Base-by-base conservation (phyloP, 2,113 vertebrate genomes). In the Xyrauchen texanus region DNA sequence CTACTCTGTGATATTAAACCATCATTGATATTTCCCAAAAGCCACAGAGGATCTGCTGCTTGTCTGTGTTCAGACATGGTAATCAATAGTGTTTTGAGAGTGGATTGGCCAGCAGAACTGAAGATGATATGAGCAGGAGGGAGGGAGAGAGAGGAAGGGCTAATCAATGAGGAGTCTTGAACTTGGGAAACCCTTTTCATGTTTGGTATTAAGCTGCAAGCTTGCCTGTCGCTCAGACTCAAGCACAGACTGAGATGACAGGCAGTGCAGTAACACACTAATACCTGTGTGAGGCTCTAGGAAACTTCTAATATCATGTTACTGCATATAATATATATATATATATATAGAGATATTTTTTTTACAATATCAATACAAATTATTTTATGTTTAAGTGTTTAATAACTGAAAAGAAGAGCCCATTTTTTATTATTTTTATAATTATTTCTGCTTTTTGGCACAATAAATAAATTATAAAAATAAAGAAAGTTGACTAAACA, bases 201-300 rank as follows among this genome's bases (percentile, higher is more conserved):
- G 89, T 92, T 93, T 92, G 88, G 87, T 92, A 92, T 92, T 92
- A 90, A 87, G 66, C 82, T 80, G 69, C 81, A 85, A 90, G 81
- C 82, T 82, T 52, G 76, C 78, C 87, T 78, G 63, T 89, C 79
- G 74, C 84, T 86, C 65, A 79, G 82, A 77, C 82, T 34, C 21
- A 34, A 34, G 21, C 21, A 34, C 21, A 34, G 21, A 68, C 73
- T 67, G 83, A 84, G 82, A 78, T 78, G 68, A 81, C 68, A 8
- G 68, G 13, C 69, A n/a, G 21, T 34, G 21, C 21, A 34, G 21
- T 34, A 34, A 34, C 21, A 34, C 21, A 34, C 21, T 34, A 34
- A 34, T 34, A 34, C 21, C 21, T 34, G 21, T 34, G 21, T 34
- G 21, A 34, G 21, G 21, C 21, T 34, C 21, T 34, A 34, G 21